These are phyloP conservation scores for Maconellicoccus hirsutus DNA, from an alignment of 1,140 invertebrate genomes.

Conservation along the genomic window DNA sequence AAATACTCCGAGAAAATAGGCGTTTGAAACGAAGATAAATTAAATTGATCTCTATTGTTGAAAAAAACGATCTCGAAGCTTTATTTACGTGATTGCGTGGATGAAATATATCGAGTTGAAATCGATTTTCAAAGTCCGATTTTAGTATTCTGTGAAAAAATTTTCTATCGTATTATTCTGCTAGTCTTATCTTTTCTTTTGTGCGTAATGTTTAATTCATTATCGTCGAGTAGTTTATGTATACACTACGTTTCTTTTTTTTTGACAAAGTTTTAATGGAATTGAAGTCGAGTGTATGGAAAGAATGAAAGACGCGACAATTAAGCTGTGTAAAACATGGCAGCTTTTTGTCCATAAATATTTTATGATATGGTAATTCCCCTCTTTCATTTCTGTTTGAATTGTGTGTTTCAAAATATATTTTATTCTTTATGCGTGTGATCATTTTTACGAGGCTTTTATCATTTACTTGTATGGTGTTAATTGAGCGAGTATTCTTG, in stretches of 20 bases:
- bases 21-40: too few relatives aligned
- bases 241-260: background rate
- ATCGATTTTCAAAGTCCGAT: too few relatives aligned
- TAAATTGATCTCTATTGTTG: too few relatives aligned
- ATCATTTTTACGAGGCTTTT: too few relatives aligned
- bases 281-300: background rate
- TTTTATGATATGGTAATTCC: background rate
- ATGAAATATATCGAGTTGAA: too few relatives aligned
- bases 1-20: too few relatives aligned
- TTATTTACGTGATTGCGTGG: too few relatives aligned
- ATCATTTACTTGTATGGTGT: too few relatives aligned
- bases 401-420: slow-evolving; percentile 4
- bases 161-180: slow-evolving; percentile 4
- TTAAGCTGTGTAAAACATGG: background rate
- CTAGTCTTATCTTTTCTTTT: background rate
- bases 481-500: too few relatives aligned
- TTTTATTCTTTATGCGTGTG: background rate
- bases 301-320: background rate
- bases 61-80: too few relatives aligned
- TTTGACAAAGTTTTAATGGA: background rate
- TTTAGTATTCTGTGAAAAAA: background rate
- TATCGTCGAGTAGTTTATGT: background rate
- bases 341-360: background rate
- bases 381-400: background rate
- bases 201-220: background rate